Conservation (phyloP, 2,888 invertebrate genomes). For the Drosophila rellima region DNA sequence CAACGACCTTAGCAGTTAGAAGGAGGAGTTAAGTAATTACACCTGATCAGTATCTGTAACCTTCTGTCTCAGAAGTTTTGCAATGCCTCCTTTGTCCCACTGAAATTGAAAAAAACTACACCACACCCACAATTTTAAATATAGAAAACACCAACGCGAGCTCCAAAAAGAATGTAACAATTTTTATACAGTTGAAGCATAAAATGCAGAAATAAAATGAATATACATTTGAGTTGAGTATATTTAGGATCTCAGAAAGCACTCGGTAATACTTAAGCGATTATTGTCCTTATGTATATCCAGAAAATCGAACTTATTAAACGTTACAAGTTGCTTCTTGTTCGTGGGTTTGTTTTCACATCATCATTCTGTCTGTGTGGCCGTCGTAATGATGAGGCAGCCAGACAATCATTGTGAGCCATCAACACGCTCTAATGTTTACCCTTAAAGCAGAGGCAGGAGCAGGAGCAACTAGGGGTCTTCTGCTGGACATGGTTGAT, state of each 20-base stretch:
- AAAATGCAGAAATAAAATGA: too few species aligned
- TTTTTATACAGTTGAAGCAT: too few species aligned
- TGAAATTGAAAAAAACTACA: too few species aligned
- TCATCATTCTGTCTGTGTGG: constrained; percentile 23
- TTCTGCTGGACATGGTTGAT: constrained; percentile 18
- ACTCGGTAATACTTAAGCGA: not conserved
- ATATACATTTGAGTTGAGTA: not conserved
- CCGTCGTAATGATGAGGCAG: constrained; percentile 35
- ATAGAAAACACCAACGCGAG: too few species aligned
- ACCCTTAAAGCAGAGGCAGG: not conserved
- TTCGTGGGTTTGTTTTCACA: constrained; percentile 26
- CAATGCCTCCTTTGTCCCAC: too few species aligned
- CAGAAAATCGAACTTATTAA: not conserved
- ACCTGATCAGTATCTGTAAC: too few species aligned
- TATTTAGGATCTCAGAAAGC: not conserved
- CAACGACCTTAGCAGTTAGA: too few species aligned
- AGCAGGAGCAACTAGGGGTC: not conserved
- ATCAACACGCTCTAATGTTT: constrained; percentile 39
- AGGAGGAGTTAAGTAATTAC: too few species aligned
- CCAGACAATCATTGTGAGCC: constrained; percentile 43
- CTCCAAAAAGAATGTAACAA: too few species aligned
- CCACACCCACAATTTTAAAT: too few species aligned
- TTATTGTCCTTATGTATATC: constrained; percentile 10
- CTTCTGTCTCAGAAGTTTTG: too few species aligned
- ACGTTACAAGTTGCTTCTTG: not conserved